Percentiles rank a stretch among this genome's conserved stretches.
phyloP scores from a whole-genome alignment of 2,888 invertebrate species.

The Osmoderma eremita region DNA sequence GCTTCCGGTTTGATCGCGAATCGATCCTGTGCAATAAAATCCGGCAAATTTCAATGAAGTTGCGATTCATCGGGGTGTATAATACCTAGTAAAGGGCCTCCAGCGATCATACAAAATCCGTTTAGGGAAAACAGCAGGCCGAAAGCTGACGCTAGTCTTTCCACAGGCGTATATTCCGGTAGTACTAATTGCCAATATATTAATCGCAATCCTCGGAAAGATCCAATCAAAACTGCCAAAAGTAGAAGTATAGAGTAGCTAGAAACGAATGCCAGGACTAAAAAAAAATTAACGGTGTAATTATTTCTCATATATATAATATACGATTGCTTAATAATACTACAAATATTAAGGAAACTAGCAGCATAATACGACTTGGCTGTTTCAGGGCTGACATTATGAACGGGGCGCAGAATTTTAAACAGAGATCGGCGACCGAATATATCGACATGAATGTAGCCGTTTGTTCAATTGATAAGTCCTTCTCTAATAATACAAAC shows the following conservation, averaged over 20 bases:
- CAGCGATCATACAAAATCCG: conserved; percentile 67
- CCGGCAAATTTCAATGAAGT: neutral
- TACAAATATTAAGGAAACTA: conserved; percentile 68
- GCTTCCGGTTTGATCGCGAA: conserved; percentile 27
- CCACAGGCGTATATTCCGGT: conserved; percentile 71
- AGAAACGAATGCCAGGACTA: conserved; percentile 41
- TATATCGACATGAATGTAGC: conserved; percentile 70
- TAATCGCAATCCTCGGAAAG: conserved; percentile 72
- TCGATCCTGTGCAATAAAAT: neutral
- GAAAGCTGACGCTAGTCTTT: conserved; percentile 70
- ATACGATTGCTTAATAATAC: conserved; percentile 65
- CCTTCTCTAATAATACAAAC: conserved; percentile 70
- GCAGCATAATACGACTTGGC: conserved; percentile 70
- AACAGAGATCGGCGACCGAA: conserved; percentile 64
- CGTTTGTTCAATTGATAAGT: conserved; percentile 67
- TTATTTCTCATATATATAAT: neutral
- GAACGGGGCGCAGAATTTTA: conserved; percentile 69
- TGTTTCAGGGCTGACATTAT: conserved; percentile 70
- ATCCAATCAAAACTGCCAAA: conserved; percentile 68
- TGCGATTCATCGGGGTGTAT: conserved; percentile 38
- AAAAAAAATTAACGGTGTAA: conserved; percentile 44
- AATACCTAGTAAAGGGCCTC: conserved; percentile 70
- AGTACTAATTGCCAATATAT: conserved; percentile 73
- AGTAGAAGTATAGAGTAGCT: conserved; percentile 55
- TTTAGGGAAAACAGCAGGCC: conserved; percentile 74